phyloP scores from a whole-genome alignment of 2,888 invertebrate species.

The Chloromyia formosa region DNA sequence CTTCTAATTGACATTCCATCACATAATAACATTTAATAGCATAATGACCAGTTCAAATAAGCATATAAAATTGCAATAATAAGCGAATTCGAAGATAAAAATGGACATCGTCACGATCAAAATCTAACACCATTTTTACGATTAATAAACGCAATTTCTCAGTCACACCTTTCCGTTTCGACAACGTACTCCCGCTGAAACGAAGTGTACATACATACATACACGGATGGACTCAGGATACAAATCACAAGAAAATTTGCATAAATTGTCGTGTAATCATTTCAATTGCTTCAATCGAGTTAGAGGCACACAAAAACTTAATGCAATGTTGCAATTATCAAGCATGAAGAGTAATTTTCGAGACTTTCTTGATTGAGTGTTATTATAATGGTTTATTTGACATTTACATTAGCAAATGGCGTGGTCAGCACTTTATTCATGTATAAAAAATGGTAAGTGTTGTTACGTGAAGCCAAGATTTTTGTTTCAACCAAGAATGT shows the following conservation, averaged over 20 bases:
- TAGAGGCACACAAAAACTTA: not conserved
- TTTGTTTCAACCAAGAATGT: too few relatives aligned
- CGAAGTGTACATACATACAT: not conserved
- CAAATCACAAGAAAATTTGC: not conserved
- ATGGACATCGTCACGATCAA: not conserved
- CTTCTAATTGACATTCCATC: not conserved
- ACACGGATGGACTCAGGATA: too few relatives aligned
- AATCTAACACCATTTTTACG: not conserved
- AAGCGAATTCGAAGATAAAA: not conserved
- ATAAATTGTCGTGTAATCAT: slow-evolving; percentile 7
- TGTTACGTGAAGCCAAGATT: too few relatives aligned
- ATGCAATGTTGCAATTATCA: not conserved
- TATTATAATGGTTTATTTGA: slow-evolving; percentile 10
- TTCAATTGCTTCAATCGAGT: not conserved
- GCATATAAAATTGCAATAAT: slow-evolving; percentile 3
- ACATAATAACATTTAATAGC: slow-evolving; percentile 11
- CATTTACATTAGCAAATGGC: not conserved
- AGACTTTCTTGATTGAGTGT: not conserved
- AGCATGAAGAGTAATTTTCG: not conserved
- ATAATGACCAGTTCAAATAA: not conserved
- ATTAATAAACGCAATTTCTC: not conserved
- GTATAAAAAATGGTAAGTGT: too few relatives aligned
- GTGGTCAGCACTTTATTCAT: not conserved
- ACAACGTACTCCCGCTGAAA: not conserved
- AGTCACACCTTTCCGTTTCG: not conserved